Conservation (phyloP, 2,888 invertebrate species). For the Campoplex capitator region DNA sequence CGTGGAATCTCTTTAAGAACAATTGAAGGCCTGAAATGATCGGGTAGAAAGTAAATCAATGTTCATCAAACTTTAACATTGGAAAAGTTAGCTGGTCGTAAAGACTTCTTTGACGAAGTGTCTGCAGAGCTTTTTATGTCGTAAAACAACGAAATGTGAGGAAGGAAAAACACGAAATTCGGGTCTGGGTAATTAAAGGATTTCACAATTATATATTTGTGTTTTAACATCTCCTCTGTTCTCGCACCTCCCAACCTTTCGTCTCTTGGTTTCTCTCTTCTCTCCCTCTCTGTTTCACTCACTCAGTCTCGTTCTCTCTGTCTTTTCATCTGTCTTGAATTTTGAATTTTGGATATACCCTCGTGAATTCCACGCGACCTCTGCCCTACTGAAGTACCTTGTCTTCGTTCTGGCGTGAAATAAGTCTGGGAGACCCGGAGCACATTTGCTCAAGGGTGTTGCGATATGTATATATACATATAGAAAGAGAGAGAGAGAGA, state of each 20-base stretch:
- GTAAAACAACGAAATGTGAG: slow-evolving; percentile 8
- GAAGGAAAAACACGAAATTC: slow-evolving; percentile 14
- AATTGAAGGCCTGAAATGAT: neutral
- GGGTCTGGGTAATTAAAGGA: neutral
- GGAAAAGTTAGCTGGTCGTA: no score
- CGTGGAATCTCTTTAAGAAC: neutral
- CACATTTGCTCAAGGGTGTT: slow-evolving; percentile 68
- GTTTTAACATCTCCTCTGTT: slow-evolving; percentile 28
- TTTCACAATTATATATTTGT: slow-evolving; percentile 43
- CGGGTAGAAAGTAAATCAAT: neutral
- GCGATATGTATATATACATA: slow-evolving; percentile 9
- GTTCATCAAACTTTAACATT: no score
- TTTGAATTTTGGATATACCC: slow-evolving; percentile 59
- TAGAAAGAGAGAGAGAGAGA: slow-evolving; percentile 45
- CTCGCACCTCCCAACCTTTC: neutral
- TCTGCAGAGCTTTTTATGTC: neutral
- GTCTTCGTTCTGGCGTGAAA: slow-evolving; percentile 80
- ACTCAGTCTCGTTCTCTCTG: slow-evolving; percentile 11
- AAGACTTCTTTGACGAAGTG: neutral
- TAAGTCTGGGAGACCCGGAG: slow-evolving; percentile 78
- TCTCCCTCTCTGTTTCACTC: neutral
- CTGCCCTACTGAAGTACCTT: slow-evolving; percentile 71
- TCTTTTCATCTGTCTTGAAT: slow-evolving; percentile 35
- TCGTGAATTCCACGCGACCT: slow-evolving; percentile 56
- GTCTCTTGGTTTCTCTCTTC: slow-evolving; percentile 4